Evolutionary conservation across 2,113 vertebrate species (phyloP).

Genomic region (Benitochromis conjunctus): DNA sequence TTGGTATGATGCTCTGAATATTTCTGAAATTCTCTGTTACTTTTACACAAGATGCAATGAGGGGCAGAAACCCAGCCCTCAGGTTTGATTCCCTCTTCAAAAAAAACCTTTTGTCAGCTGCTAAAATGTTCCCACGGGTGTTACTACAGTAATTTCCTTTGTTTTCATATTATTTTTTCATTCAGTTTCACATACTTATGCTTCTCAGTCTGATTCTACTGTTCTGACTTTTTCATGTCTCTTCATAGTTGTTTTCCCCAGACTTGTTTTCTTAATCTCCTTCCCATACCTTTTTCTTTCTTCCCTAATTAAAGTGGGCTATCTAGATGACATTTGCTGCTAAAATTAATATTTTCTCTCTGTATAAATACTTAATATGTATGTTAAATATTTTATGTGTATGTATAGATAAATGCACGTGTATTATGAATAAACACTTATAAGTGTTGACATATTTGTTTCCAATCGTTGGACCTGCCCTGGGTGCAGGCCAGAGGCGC

Average conservation of each 20-base stretch:
- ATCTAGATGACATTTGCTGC: constrained; percentile 31
- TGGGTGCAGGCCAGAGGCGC: constrained; percentile 27
- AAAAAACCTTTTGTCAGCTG: not conserved
- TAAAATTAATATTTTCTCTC: constrained; percentile 20
- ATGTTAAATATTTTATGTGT: not conserved
- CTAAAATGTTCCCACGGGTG: not conserved
- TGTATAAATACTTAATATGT: not conserved
- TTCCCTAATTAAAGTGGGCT: constrained; percentile 27
- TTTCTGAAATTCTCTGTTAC: not conserved
- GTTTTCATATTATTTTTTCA: not conserved
- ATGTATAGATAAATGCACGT: not conserved
- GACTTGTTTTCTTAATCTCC: not conserved
- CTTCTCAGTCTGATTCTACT: not conserved
- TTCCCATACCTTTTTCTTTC: not conserved
- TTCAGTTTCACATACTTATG: not conserved
- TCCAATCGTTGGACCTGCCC: not conserved
- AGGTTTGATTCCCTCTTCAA: not conserved
- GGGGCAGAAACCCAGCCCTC: not conserved
- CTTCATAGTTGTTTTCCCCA: constrained; percentile 2
- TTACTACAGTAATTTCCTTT: not conserved
- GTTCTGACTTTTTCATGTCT: not conserved
- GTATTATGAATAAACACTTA: not conserved
- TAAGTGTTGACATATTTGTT: not conserved
- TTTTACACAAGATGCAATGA: not conserved
- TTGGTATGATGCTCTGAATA: not conserved